Evolutionary conservation across 2,797 vertebrate species (phyloP), one percentile per base, ranked within the genome.

Genomic region (Parambassis ranga): DNA sequence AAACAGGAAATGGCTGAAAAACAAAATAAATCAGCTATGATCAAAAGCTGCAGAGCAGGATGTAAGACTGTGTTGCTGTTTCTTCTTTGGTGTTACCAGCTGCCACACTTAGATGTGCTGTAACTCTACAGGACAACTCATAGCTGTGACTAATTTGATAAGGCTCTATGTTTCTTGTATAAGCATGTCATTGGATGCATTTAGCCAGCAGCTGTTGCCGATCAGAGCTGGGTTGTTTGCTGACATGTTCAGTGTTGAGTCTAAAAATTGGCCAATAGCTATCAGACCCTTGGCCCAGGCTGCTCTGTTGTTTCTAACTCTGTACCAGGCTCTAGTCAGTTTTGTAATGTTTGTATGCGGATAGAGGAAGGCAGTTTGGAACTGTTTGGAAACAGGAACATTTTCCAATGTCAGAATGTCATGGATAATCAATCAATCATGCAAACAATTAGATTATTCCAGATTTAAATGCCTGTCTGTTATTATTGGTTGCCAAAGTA

Each of bases 141-240:
- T 6, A 32, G 6, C 41, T 33, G 2, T 47, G 53, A 62, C 60
- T 57, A 65, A 71, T 36, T 35, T 32, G 63, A 83, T 75, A 79
- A 65, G 41, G 26, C 28, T 1, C 37, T 66, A 53, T 31, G 24
- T 41, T 48, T 60, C 23, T 63, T 10, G 51, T 58, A 41, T 57
- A 33, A 7, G 37, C 52, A 23, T 68, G 37, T 63, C 47, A 39
- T 23, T 24, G 39, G 66, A 44, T 72, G 35, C 56, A 49, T 71
- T 47, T 11, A 48, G 71, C 53, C 62, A 38, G 67, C 82, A 86
- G 81, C 75, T 86, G 82, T 64, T 83, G 57, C 51, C 16, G 61
- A 63, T 86, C 75, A 71, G 36, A 42, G 49, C 30, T 37, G 38
- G 22, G 49, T 70, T n/a, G n/a, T 81, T 78, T 75, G 77, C 71